Conservation (phyloP, 2,888 invertebrate genomes). For the Amphiduros pacificus region DNA sequence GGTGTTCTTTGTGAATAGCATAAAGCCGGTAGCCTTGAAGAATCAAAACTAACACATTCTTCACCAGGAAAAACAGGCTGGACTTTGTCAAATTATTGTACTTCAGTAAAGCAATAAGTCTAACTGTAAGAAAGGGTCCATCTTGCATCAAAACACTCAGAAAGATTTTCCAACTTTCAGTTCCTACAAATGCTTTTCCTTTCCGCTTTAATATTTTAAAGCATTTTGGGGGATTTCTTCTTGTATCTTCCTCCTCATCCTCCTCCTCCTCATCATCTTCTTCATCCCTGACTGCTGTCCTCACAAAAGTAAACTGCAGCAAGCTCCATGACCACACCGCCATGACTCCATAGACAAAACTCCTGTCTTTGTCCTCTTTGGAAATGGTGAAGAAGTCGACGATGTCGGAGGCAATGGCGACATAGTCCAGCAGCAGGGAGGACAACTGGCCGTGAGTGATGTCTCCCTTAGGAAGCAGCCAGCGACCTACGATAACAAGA, state of each 20-base stretch:
- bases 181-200: background rate
- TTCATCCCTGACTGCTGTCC: background rate
- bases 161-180: background rate
- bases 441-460: slow-evolving; percentile 12
- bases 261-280: background rate
- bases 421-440: slow-evolving; percentile 6
- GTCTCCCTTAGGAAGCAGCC: slow-evolving; percentile 14
- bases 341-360: background rate
- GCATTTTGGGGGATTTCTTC: background rate
- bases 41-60: slow-evolving; percentile 1
- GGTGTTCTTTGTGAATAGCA: background rate
- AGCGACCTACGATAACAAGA: slow-evolving; percentile 6
- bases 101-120: background rate
- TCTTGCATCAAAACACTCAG: background rate
- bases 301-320: slow-evolving; percentile 9
- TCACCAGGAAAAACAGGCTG: background rate
- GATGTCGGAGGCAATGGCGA: slow-evolving; percentile 14
- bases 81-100: background rate
- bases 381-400: slow-evolving; percentile 12
- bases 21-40: background rate
- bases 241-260: background rate
- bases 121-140: background rate
- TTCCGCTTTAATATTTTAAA: background rate
- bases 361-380: too few relatives aligned
- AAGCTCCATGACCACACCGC: slow-evolving; percentile 3